Conservation (phyloP, 1,140 invertebrate species). For the Pogonognathellus flavescens region DNA sequence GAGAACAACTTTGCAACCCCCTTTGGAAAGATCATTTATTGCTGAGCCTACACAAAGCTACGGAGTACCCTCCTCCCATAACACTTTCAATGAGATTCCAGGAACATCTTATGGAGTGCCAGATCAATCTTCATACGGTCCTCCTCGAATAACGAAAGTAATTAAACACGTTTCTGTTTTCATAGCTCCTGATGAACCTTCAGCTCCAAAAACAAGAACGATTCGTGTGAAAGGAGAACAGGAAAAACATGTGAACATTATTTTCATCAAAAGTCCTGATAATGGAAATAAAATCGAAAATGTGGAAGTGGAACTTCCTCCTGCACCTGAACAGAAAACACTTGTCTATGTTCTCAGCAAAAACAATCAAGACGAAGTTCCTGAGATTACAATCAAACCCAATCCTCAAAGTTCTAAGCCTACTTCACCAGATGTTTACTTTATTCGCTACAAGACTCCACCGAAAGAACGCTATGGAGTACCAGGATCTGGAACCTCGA, state of each 20-base stretch:
- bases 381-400: slow-evolving; percentile 28
- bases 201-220: slow-evolving; percentile 2
- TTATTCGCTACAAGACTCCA: slow-evolving; percentile 44
- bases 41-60: neutral
- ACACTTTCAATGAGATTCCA: neutral
- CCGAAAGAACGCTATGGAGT: slow-evolving; percentile 38
- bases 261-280: slow-evolving; percentile 53
- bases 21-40: neutral
- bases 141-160: slow-evolving; percentile 31
- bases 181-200: slow-evolving; percentile 40
- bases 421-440: slow-evolving; percentile 41
- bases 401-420: slow-evolving; percentile 10
- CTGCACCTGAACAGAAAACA: neutral
- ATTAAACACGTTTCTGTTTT: slow-evolving; percentile 55
- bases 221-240: slow-evolving; percentile 40
- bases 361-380: neutral
- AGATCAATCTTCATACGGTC: neutral
- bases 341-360: slow-evolving; percentile 34
- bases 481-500: neutral
- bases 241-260: slow-evolving; percentile 57
- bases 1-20: slow-evolving; percentile 17
- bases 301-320: neutral
- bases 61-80: neutral
- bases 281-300: slow-evolving; percentile 20
- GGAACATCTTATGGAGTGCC: slow-evolving; percentile 23